Evolutionary conservation across 2,888 invertebrate species (phyloP), one percentile per base, ranked within the genome.

Genomic region (Zaprionus obscuricornis): DNA sequence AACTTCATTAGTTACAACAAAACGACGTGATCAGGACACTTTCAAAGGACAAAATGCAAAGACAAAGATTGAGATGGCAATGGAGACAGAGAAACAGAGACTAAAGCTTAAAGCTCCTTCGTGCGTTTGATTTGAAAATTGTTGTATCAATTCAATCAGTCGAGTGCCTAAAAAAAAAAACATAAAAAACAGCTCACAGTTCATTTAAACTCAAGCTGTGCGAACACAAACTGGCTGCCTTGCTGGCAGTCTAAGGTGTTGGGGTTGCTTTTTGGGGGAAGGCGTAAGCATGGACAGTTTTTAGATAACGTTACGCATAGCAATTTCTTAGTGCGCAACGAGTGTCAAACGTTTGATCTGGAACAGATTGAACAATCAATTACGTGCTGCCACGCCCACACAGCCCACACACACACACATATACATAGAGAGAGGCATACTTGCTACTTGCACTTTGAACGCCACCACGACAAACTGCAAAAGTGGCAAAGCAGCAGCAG

Each of bases 291-390:
- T 47, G 36, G 43, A 26, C 42, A 37, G 50, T 74, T 82, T 74
- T 78, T 71, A 70, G 75, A 71, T 76, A 71, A 33, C 50, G 58
- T 47, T 34, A 72, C 63, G 67, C 81, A 63, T 55, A 67, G 67
- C 65, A 70, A 77, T 84, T 64, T 73, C 62, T 58, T 26, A 39
- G 49, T 36, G 55, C 24, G 34, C 27, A 43, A 34, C 43, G 66
- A n/a, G 74, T 68, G 73, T 73, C 73, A 66, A 78, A 59, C 70
- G 70, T 70, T 73, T 84, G 86, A 81, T 81, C 81, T 84, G 86
- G 67, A 85, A 85, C 84, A 81, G 86, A 85, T 81, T 81, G 81
- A 81, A 86, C 86, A 81, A 81, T 81, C 81, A 81, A 81, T 81
- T 81, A 81, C 86, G 78, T 81, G 86, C 82, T 33, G 74, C 51